Conservation (phyloP, 2,797 vertebrate genomes). For the Schizopygopsis malacanthus region DNA sequence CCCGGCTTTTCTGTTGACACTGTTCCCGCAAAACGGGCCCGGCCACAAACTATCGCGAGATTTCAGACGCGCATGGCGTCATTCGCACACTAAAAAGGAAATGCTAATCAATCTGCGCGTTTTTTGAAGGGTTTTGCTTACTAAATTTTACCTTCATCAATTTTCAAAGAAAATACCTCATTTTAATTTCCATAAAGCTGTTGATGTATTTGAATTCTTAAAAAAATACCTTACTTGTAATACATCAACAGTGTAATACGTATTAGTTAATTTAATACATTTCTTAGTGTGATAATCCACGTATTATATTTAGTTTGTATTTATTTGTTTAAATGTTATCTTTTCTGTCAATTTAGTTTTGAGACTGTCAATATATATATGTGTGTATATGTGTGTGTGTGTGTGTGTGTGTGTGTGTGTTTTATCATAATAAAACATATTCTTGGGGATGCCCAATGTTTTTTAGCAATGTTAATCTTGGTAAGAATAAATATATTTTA, state of each 20-base stretch:
- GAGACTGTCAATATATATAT: no score
- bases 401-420: no score
- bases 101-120: background rate
- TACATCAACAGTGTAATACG: background rate
- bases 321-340: background rate
- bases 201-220: background rate
- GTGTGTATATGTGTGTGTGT: no score
- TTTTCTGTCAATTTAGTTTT: background rate
- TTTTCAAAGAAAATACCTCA: background rate
- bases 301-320: background rate
- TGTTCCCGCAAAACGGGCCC: constrained; percentile 59
- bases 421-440: no score
- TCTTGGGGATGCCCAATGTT: background rate
- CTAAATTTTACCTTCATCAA: background rate
- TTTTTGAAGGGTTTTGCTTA: background rate
- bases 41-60: constrained; percentile 47
- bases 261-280: background rate
- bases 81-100: background rate
- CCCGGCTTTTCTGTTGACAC: constrained; percentile 54
- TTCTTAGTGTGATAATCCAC: background rate
- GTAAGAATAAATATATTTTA: background rate
- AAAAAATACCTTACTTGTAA: background rate
- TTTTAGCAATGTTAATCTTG: background rate
- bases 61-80: background rate
- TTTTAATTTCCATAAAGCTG: background rate